Percentiles rank a stretch among this genome's conserved stretches.
phyloP scores from a whole-genome alignment of 2,113 vertebrate genomes.

The Hemibagrus wyckioides region DNA sequence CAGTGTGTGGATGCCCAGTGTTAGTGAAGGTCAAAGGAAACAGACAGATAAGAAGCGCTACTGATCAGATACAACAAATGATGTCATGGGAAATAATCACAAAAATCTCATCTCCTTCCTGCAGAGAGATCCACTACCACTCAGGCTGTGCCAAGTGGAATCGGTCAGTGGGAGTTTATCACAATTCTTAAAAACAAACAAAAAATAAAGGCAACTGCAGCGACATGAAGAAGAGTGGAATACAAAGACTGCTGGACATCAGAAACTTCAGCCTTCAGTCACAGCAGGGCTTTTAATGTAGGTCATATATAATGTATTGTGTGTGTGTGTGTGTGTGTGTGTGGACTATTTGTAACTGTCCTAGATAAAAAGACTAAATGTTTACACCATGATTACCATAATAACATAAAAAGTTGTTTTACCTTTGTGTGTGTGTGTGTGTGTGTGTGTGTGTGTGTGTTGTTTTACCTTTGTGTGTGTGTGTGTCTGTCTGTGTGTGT shows the following conservation, averaged over 20 bases:
- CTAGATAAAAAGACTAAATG: background rate
- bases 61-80: constrained; percentile 9
- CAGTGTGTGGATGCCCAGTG: background rate
- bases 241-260: too few relatives aligned
- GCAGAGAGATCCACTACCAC: background rate
- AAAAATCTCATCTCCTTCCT: background rate
- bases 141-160: background rate
- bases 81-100: too few relatives aligned
- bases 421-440: too few relatives aligned
- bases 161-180: background rate
- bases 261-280: too few relatives aligned
- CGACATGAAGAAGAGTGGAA: too few relatives aligned
- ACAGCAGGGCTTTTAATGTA: too few relatives aligned
- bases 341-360: too few relatives aligned
- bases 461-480: too few relatives aligned
- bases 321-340: too few relatives aligned
- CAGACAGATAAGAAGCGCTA: background rate
- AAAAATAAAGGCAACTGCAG: background rate
- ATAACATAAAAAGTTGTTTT: background rate
- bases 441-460: too few relatives aligned
- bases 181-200: background rate
- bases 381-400: background rate
- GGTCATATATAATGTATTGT: too few relatives aligned
- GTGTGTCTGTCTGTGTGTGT: too few relatives aligned
- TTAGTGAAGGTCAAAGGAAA: constrained; percentile 21